phyloP scores from a whole-genome alignment of 2,888 invertebrate genomes.

The Dione juno region DNA sequence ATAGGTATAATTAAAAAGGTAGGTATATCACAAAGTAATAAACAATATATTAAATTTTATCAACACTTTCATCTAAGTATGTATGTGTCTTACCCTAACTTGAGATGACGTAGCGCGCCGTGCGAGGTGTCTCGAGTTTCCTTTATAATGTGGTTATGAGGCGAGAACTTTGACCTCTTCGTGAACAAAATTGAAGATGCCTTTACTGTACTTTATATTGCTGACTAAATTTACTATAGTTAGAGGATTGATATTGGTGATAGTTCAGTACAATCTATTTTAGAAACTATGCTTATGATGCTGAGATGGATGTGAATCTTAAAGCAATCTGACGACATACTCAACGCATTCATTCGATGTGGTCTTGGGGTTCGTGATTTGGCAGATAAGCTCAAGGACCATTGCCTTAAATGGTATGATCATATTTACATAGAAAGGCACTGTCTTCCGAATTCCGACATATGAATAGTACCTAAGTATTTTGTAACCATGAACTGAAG shows the following conservation, averaged over 20 bases:
- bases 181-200: conserved; percentile 47
- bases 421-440: too few relatives aligned
- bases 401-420: too few relatives aligned
- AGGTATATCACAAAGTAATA: background rate
- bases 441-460: too few relatives aligned
- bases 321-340: too few relatives aligned
- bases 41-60: conserved; percentile 13
- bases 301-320: too few relatives aligned
- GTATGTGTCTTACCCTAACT: conserved; percentile 30
- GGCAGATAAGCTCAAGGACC: too few relatives aligned
- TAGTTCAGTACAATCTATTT: background rate
- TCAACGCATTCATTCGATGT: too few relatives aligned
- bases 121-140: conserved; percentile 56
- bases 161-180: conserved; percentile 51
- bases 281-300: background rate
- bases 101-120: conserved; percentile 35
- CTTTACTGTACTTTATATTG: conserved; percentile 39
- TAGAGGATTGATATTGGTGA: background rate
- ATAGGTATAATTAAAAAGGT: too few relatives aligned
- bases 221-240: background rate
- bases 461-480: too few relatives aligned
- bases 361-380: too few relatives aligned
- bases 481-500: too few relatives aligned
- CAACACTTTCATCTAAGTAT: conserved; percentile 9
- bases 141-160: conserved; percentile 65